These are phyloP conservation scores for Dascillus cervinus DNA, from an alignment of 2,888 invertebrate species.

Conservation along the genomic window DNA sequence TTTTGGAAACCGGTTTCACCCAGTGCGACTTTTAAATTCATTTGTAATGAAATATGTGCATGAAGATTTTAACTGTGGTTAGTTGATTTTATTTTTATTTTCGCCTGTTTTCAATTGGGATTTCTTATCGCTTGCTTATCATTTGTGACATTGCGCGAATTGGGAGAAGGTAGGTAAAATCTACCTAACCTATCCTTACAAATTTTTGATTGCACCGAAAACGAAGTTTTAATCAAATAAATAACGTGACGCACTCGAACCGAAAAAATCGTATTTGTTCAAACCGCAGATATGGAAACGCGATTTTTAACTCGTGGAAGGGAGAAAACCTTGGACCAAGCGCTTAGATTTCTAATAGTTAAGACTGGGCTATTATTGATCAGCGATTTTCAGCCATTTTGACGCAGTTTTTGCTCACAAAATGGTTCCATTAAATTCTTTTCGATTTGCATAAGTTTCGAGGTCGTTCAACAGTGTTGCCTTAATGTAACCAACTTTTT, in stretches of 20 bases:
- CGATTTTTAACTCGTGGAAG: conserved; percentile 5
- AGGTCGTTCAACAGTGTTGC: too few relatives aligned
- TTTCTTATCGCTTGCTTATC: too few relatives aligned
- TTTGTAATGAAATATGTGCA: conserved; percentile 35
- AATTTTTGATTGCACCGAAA: conserved; percentile 12
- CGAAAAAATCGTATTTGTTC: conserved; percentile 1
- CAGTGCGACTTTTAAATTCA: conserved; percentile 15
- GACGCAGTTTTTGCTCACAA: conserved; percentile 12
- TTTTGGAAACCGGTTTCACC: conserved; percentile 18
- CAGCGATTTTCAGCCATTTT: conserved; percentile 24
- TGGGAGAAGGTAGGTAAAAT: too few relatives aligned
- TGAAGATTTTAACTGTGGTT: conserved; percentile 30
- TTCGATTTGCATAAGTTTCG: too few relatives aligned
- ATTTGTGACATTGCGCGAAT: too few relatives aligned
- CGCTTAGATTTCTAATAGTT: conserved; percentile 19
- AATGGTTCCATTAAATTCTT: conserved; percentile 7
- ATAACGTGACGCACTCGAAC: background rate
- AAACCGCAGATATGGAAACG: conserved; percentile 2
- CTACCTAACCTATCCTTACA: conserved; percentile 16
- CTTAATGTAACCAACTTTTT: too few relatives aligned
- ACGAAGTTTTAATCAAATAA: conserved; percentile 1
- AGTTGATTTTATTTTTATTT: conserved; percentile 20
- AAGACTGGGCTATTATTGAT: conserved; percentile 17
- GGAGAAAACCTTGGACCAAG: too few relatives aligned
- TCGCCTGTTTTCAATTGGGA: conserved; percentile 5